Base-by-base conservation (phyloP, 2,888 invertebrate genomes). In the Bursaphelenchus okinawaensis region DNA sequence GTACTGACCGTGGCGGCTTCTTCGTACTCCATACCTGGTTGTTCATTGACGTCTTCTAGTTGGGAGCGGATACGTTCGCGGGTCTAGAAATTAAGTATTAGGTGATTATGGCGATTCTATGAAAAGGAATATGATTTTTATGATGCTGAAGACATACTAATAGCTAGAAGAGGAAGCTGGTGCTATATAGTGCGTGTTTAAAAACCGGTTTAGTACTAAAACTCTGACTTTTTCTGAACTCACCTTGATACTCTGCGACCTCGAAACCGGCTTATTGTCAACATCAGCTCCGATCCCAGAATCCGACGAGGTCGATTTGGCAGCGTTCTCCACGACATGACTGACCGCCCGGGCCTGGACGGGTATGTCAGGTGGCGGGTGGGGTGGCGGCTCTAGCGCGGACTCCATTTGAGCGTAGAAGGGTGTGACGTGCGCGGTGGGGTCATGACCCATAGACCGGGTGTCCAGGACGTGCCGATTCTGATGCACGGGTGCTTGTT, bases 221-320 rank as follows among this genome's bases (percentile, higher is more conserved):
- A 1, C 40, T 40, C 6, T 1, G n/a, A 4, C 40, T 4, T 1
- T 6, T 20, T 20, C 24, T 24, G 20, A 55, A 59, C 59, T 52
- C 7, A 61, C 61, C 63, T 63, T 63, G 40, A 72, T 69, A 56
- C 68, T 69, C 40, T 67, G 67, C 16, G 59, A 62, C 23, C 71
- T 56, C n/a, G 66, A 52, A 8, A 63, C 50, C n/a, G 68, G 66
- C 19, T n/a, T 26, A 59, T 40, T 40, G n/a, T 69, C 65, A 52
- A 75, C 63, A 23, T 79, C 79, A 22, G 71, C 71, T 16, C 80
- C 78, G 40, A 80, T 78, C 40, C 80, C 80, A 29, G 78, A 77
- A 65, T 80, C 80, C 27, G 76, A 76, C n/a, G 78, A 76, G 1
- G 75, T 73, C 7, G 73, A 75, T 56, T 78, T 78, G 8, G 70